These are phyloP conservation scores for Tyria jacobaeae DNA, from an alignment of 2,888 invertebrate species.

Conservation along the genomic window DNA sequence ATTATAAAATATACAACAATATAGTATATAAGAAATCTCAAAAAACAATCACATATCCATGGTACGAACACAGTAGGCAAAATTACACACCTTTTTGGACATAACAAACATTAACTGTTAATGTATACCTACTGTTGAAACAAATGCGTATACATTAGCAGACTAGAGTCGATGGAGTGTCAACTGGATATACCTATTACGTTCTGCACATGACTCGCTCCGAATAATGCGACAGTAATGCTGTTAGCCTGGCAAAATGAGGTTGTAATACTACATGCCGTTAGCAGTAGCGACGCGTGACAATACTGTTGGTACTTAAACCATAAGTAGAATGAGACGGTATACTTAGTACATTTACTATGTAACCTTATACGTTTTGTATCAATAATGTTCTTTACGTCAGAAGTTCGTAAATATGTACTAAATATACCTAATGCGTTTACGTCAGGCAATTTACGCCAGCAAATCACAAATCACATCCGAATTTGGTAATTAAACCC, in stretches of 20 bases:
- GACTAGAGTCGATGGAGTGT: conserved; percentile 52
- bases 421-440: no score
- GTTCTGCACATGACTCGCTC: conserved; percentile 55
- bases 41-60: conserved; percentile 51
- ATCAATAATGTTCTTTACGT: conserved; percentile 57
- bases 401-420: conserved; percentile 52
- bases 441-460: conserved; percentile 57
- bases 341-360: conserved; percentile 23
- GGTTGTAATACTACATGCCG: conserved; percentile 41
- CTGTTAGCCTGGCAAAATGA: conserved; percentile 50
- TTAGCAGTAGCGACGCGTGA: conserved; percentile 44
- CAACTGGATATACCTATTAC: conserved; percentile 37
- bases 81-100: no score
- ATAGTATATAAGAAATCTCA: conserved; percentile 26
- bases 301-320: conserved; percentile 35
- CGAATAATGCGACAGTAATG: conserved; percentile 57
- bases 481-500: conserved; percentile 47
- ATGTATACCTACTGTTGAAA: conserved; percentile 56
- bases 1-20: no score
- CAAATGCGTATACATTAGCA: conserved; percentile 59
- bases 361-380: conserved; percentile 37
- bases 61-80: conserved; percentile 53
- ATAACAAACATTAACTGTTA: conserved; percentile 23
- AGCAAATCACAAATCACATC: conserved; percentile 49
- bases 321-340: conserved; percentile 27